Percentiles rank a stretch among this genome's conserved stretches.
These are phyloP conservation scores for Mohoua ochrocephala DNA, from an alignment of 2,113 vertebrate genomes.

Conservation along the genomic window DNA sequence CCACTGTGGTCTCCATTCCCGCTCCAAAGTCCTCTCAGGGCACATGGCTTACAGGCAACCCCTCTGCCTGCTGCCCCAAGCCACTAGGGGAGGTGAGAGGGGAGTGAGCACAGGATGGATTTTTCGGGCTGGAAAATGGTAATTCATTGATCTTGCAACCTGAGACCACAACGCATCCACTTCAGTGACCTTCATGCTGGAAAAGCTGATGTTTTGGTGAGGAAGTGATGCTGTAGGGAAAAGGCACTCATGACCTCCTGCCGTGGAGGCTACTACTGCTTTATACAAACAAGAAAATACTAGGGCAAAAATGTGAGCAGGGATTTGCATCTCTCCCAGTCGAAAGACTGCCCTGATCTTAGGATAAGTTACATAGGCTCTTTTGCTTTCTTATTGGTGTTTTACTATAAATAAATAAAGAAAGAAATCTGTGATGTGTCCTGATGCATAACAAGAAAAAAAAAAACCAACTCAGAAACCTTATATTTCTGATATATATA, in stretches of 20 bases:
- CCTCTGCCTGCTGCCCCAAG: neutral
- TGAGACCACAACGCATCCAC: accelerated
- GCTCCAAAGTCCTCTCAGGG: neutral
- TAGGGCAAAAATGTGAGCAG: neutral
- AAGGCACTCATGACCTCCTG: neutral
- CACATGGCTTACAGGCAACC: neutral
- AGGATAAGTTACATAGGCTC: neutral
- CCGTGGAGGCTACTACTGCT: neutral
- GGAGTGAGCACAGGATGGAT: accelerated
- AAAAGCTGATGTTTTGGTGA: neutral
- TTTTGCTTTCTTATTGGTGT: neutral
- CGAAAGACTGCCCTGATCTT: neutral
- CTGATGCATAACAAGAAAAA: neutral
- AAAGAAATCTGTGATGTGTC: neutral
- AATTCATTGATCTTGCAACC: accelerated
- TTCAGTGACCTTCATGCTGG: neutral
- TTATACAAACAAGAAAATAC: neutral
- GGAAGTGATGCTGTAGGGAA: neutral
- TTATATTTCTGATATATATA: neutral
- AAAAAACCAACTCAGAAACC: neutral
- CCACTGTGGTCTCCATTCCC: neutral
- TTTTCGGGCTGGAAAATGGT: neutral
- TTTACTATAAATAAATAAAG: neutral
- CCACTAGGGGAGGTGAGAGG: accelerated
- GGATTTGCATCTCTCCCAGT: neutral